Conservation (phyloP, 2,797 vertebrate species). For the Pseudopleuronectes americanus region DNA sequence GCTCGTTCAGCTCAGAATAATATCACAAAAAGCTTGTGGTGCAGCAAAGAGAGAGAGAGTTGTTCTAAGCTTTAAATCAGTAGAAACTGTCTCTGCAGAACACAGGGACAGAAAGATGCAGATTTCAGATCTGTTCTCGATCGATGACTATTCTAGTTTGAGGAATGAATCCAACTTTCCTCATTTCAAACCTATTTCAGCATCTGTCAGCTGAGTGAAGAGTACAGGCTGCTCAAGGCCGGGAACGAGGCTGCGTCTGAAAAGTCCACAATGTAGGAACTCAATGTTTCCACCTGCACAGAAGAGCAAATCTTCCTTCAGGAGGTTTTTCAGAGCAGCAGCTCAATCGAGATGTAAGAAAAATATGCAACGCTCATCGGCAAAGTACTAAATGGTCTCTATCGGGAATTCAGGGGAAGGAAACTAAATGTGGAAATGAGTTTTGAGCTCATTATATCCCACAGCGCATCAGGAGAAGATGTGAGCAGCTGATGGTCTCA, state of each 20-base stretch:
- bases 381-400: not conserved
- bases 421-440: not conserved
- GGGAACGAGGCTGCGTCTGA: constrained; percentile 19
- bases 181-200: constrained; percentile 2
- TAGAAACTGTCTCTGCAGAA: too few species aligned
- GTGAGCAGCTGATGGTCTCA: not conserved
- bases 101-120: too few species aligned
- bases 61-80: too few species aligned
- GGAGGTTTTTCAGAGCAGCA: not conserved
- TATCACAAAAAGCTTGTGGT: not conserved
- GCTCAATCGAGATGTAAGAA: not conserved
- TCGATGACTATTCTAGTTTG: not conserved
- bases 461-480: too few species aligned
- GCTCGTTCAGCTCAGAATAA: constrained; percentile 2
- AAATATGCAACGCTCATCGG: not conserved
- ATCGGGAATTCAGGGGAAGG: not conserved
- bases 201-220: constrained; percentile 11
- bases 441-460: constrained; percentile 1
- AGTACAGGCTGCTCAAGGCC: not conserved
- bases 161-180: not conserved
- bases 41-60: constrained; percentile 1
- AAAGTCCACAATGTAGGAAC: constrained; percentile 35
- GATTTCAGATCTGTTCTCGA: too few species aligned
- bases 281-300: constrained; percentile 5
- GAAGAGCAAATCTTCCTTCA: too few species aligned